Conservation (phyloP, 2,797 vertebrate species). For the Coreius guichenoti region DNA sequence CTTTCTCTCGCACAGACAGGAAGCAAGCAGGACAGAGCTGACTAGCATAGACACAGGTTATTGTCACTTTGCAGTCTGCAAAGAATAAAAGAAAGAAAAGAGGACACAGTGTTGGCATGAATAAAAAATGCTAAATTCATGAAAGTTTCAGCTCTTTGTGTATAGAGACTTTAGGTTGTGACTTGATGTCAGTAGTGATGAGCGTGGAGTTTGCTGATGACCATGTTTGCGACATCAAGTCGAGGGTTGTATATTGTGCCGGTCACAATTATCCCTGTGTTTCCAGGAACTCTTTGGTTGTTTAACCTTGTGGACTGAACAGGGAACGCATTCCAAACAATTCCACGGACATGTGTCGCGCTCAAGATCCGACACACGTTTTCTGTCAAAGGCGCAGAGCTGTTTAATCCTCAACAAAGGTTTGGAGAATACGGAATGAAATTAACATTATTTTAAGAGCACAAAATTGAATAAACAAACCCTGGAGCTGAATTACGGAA, state of each 20-base stretch:
- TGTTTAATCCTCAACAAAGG: slow-evolving; percentile 55
- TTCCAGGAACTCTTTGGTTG: not conserved
- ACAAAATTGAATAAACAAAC: slow-evolving; percentile 80
- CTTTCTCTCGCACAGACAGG: slow-evolving; percentile 18
- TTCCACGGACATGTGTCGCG: not conserved
- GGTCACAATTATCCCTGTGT: not conserved
- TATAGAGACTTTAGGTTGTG: slow-evolving; percentile 74
- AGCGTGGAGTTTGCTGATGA: slow-evolving; percentile 67
- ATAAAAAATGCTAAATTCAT: slow-evolving; percentile 80
- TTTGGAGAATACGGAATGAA: slow-evolving; percentile 64
- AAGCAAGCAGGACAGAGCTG: slow-evolving; percentile 22
- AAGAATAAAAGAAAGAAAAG: slow-evolving; percentile 53
- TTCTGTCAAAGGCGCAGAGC: not conserved
- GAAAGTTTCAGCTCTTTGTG: slow-evolving; percentile 77
- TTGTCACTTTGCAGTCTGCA: slow-evolving; percentile 52
- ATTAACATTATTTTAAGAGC: slow-evolving; percentile 55
- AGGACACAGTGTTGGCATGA: slow-evolving; percentile 72
- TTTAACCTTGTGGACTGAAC: not conserved
- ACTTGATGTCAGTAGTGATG: slow-evolving; percentile 76
- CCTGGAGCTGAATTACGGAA: slow-evolving; percentile 75
- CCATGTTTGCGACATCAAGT: slow-evolving; percentile 59
- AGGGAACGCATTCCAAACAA: not conserved
- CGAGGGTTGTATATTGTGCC: slow-evolving; percentile 21
- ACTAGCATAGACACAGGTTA: slow-evolving; percentile 9
- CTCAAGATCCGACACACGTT: not conserved